Evolutionary conservation across 2,113 vertebrate genomes (phyloP), one percentile per base, ranked within the genome.

Genomic region (Spizaetus ornatus): DNA sequence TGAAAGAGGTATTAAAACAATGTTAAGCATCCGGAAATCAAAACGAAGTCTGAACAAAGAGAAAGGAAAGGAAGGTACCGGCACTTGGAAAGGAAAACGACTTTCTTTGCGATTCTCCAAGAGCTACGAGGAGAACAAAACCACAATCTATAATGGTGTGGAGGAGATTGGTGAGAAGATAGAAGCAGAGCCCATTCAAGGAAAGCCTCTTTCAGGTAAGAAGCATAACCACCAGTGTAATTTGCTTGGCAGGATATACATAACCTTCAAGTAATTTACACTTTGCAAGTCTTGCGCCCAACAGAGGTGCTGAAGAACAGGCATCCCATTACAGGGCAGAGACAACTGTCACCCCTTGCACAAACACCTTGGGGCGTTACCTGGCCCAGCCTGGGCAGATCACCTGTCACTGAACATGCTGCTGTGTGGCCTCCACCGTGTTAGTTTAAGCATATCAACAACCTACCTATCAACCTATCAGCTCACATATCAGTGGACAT

Each of bases 141-240:
- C 42, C 13, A 36, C 1, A 0, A 17, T 36, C 61, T 74, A 40
- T 55, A 71, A 73, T 6, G 31, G 15, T 0, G 0, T 43, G 47
- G 69, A 88, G n/a, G 31, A 94, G 29, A n/a, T 2, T 36, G 11
- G 14, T 79, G 74, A 93, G 61, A n/a, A 53, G 25, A 11, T 3
- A 74, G 67, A 47, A 90, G 59, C 47, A 78, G 81, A 95, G 11
- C 34, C 7, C 16, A 32, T 95, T 74, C 67, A 93, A 93, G 90
- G 52, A 79, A 94, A 97, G 61, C 88, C 67, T 82, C 93, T 97
- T 71, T 97, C 97, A 91, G 97, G 97, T 97, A 97, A 96, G 96
- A 85, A 43, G 17, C 10, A 43, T 79, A 92, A 31, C 14, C 63
- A 92, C 3, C 18, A 26, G 10, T 76, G 40, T 25, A 16, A 80